These are phyloP conservation scores for Zosterops hypoxanthus DNA, from an alignment of 2,113 vertebrate genomes.

Conservation along the genomic window DNA sequence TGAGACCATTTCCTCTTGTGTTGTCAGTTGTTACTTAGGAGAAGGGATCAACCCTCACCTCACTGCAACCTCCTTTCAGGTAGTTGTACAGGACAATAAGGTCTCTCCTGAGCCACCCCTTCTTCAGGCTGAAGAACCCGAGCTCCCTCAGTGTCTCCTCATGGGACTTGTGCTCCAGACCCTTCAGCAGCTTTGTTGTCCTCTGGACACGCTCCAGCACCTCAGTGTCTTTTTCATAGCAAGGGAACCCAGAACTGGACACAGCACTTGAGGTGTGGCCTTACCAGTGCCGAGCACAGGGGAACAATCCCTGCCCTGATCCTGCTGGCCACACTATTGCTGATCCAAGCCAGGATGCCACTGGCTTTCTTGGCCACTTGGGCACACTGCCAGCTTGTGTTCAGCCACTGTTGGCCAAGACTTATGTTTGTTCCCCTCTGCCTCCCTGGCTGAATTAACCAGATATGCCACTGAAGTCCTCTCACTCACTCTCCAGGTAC, in stretches of 20 bases:
- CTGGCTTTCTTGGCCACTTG: neutral
- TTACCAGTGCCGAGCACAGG: accelerated
- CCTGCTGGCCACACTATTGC: neutral
- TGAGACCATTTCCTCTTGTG: neutral
- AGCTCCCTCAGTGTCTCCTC: neutral
- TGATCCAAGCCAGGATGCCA: neutral
- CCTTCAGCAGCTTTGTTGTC: neutral
- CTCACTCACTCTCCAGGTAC: neutral
- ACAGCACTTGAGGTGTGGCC: accelerated
- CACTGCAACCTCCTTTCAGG: neutral
- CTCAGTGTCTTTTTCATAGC: neutral
- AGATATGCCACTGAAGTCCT: neutral
- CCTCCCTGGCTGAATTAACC: neutral
- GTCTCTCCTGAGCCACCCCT: neutral
- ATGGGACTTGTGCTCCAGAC: neutral
- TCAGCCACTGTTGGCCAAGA: neutral
- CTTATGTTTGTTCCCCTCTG: neutral
- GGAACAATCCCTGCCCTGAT: neutral
- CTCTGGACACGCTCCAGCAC: neutral
- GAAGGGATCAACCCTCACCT: neutral
- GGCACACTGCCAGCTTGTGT: neutral
- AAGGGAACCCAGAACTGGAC: neutral
- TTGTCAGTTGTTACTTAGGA: neutral
- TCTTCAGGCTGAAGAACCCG: neutral
- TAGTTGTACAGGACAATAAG: neutral